A percentile compares a stretch with the other conserved stretches of the same genome.
Conservation (phyloP, 2,888 invertebrate genomes). For the Latheticus oryzae region DNA sequence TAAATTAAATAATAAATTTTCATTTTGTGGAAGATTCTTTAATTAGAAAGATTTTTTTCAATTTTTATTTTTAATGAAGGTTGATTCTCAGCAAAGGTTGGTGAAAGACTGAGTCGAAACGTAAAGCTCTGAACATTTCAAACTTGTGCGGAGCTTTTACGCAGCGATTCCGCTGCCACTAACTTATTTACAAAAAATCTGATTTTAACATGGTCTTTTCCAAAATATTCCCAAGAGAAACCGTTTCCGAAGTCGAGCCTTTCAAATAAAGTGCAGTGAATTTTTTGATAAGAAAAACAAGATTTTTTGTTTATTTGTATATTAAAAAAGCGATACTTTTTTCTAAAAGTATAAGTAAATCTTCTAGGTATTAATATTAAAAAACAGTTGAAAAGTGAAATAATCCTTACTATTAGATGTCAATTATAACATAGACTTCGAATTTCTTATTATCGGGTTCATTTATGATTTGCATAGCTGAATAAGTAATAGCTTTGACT, state of each 20-base stretch:
- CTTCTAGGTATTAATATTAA: neutral
- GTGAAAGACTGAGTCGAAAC: conserved; percentile 35
- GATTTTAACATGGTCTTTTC: too few species aligned
- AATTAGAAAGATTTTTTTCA: neutral
- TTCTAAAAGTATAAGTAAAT: too few species aligned
- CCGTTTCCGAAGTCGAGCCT: too few species aligned
- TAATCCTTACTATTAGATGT: conserved; percentile 75
- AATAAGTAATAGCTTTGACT: conserved; percentile 99
- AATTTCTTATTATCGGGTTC: conserved; percentile 76
- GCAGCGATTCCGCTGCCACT: conserved; percentile 20
- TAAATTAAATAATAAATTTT: too few species aligned
- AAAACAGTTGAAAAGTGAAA: neutral
- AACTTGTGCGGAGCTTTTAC: conserved; percentile 40
- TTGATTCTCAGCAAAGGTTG: conserved; percentile 28
- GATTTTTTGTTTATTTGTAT: too few species aligned
- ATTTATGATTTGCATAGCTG: conserved; percentile 95
- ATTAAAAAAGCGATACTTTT: too few species aligned
- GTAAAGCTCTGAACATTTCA: conserved; percentile 34
- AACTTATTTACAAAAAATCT: too few species aligned
- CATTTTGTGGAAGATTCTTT: conserved; percentile 17
- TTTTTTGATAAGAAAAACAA: too few species aligned
- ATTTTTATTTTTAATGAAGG: neutral
- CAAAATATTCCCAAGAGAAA: too few species aligned
- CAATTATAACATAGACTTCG: conserved; percentile 97
- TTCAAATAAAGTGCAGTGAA: too few species aligned